phyloP scores from a whole-genome alignment of 2,113 vertebrate species.

The Caranx ignobilis region DNA sequence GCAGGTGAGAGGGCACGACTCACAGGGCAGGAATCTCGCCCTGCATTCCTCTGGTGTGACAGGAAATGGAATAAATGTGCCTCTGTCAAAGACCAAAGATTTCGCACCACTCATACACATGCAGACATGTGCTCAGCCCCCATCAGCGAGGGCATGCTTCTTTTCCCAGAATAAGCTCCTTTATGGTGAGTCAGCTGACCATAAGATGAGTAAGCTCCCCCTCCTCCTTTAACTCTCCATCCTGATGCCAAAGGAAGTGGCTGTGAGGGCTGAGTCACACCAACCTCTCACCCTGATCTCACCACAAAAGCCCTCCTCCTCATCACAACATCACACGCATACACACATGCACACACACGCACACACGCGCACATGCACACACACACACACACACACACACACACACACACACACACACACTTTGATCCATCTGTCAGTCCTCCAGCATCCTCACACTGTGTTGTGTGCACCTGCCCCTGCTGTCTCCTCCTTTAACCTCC shows the following conservation, averaged over 20 bases:
- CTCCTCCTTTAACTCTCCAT: constrained; percentile 51
- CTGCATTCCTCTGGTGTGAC: constrained; percentile 68
- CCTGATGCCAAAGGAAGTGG: constrained; percentile 51
- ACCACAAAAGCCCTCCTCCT: constrained; percentile 9
- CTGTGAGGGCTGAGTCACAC: constrained; percentile 62
- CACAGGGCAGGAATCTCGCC: constrained; percentile 64
- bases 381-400: constrained; percentile 2
- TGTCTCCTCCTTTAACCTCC: not conserved
- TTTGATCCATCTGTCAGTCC: constrained; percentile 32
- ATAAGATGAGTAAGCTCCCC: constrained; percentile 54
- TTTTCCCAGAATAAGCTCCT: constrained; percentile 55
- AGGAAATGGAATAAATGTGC: constrained; percentile 64
- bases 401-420: constrained; percentile 3
- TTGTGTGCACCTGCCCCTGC: constrained; percentile 29
- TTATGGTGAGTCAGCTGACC: constrained; percentile 72
- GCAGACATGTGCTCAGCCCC: not conserved
- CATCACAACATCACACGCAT: not conserved
- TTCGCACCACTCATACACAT: not conserved
- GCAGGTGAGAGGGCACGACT: constrained; percentile 75
- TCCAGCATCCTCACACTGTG: constrained; percentile 7
- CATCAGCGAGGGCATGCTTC: constrained; percentile 38
- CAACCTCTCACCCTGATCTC: constrained; percentile 46
- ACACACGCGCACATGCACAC: not conserved
- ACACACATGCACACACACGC: constrained; percentile 2
- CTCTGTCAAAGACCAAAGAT: constrained; percentile 44